Percentiles rank a stretch among this genome's conserved stretches.
These are phyloP conservation scores for Sphecodes monilicornis DNA, from an alignment of 2,888 invertebrate species.

Conservation along the genomic window DNA sequence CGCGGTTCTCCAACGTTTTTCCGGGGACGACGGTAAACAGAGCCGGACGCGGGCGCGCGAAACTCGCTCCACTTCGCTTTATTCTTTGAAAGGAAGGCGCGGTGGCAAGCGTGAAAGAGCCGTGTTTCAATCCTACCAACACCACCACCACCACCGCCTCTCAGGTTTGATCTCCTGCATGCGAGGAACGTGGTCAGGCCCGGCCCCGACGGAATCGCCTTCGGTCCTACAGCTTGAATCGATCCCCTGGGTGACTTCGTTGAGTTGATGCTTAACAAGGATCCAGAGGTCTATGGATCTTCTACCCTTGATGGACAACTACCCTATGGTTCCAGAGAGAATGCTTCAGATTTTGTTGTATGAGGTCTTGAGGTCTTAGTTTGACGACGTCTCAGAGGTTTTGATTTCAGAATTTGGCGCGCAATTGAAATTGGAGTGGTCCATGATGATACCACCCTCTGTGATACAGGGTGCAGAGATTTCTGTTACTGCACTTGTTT, in stretches of 20 bases:
- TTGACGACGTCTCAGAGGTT: neutral
- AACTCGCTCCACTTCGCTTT: constrained; percentile 60
- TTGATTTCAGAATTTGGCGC: neutral
- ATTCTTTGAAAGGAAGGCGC: constrained; percentile 69
- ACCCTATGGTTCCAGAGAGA: neutral
- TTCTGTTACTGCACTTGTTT: neutral
- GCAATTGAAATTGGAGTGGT: neutral
- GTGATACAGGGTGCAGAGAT: neutral
- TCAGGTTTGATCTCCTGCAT: constrained; percentile 11
- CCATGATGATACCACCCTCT: neutral
- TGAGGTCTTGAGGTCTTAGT: neutral
- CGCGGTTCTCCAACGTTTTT: constrained; percentile 41
- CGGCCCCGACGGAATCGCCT: constrained; percentile 9
- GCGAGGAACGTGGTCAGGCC: neutral
- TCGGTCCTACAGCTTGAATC: constrained; percentile 26
- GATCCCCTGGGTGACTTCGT: constrained; percentile 18
- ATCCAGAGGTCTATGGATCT: neutral
- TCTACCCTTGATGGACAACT: neutral
- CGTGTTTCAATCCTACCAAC: constrained; percentile 22
- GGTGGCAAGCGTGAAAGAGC: constrained; percentile 56
- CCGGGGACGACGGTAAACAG: constrained; percentile 59
- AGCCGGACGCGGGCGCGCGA: constrained; percentile 63
- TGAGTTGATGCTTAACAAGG: constrained; percentile 13
- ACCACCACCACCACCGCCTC: constrained; percentile 10
- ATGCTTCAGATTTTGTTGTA: neutral